A percentile compares a stretch with the other conserved stretches of the same genome.
Evolutionary conservation across 2,888 invertebrate species (phyloP).

Genomic region (Meiosimyza platycephala): DNA sequence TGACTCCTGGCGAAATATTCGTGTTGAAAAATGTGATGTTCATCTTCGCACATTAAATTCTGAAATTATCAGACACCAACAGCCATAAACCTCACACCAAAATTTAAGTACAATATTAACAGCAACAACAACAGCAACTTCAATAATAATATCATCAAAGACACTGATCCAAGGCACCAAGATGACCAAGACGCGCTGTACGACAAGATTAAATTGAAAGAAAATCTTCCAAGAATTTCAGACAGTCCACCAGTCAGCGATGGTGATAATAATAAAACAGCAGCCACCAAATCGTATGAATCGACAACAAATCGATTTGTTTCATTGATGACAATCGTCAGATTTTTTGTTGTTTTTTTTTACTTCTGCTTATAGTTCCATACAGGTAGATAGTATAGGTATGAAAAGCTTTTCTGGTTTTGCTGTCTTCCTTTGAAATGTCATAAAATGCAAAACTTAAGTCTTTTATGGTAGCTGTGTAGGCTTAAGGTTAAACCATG

Average conservation of each 20-base stretch:
- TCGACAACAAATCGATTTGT: conserved; percentile 63
- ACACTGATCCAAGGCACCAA: conserved; percentile 23
- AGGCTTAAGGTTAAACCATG: conserved; percentile 49
- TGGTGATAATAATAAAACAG: conserved; percentile 23
- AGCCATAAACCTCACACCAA: conserved; percentile 61
- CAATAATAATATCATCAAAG: conserved; percentile 37
- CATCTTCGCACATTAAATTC: conserved; percentile 65
- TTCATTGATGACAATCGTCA: conserved; percentile 64
- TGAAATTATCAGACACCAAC: conserved; percentile 63
- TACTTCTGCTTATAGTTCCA: not conserved
- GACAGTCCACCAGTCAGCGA: conserved; percentile 38
- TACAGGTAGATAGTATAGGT: not conserved
- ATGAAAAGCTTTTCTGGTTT: not conserved
- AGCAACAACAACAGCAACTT: conserved; percentile 15
- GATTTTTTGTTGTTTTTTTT: conserved; percentile 42
- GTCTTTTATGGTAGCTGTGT: not conserved
- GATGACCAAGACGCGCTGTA: conserved; percentile 13
- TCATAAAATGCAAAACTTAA: conserved; percentile 57
- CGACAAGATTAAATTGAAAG: conserved; percentile 37
- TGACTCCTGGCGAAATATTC: conserved; percentile 49
- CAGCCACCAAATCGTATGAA: conserved; percentile 47
- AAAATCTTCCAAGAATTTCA: conserved; percentile 41
- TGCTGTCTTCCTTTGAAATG: conserved; percentile 56
- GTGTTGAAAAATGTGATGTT: conserved; percentile 66
- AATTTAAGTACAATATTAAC: conserved; percentile 45